Base-by-base conservation (phyloP, 2,113 vertebrate genomes). In the Uria aalge region DNA sequence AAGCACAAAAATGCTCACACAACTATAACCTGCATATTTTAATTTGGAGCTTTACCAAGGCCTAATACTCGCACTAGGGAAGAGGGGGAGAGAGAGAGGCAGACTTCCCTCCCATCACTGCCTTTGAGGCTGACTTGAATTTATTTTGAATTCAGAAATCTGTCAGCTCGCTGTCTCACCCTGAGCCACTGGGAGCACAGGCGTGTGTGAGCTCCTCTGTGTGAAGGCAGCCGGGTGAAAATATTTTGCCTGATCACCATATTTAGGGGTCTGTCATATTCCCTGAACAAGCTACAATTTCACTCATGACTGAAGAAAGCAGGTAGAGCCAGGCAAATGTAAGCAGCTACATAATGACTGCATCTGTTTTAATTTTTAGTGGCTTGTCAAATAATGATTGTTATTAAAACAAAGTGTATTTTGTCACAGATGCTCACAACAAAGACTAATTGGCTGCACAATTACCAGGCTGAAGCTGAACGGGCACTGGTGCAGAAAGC, bases 341-440 rank as follows among this genome's bases (percentile, higher is more conserved):
- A 85, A 93, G 89, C 88, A 94, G 89, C 82, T 68, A 75, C 75
- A 82, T 89, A 97, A 95, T 84, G 66, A 38, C 47, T 91, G 85
- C 91, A 94, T 95, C 92, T 96, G 94, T 85, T 95, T 97, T 94
- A 92, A 93, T 97, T 94, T 93, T 96, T 79, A 91, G 81, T 63
- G 80, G 85, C 68, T 96, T 96, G 81, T 95, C 94, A 92, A 94
- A 90, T 95, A 92, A 91, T 62, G 59, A 95, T 62, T 94, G 89
- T 75, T 93, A 96, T 93, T 96, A 96, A 96, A 95, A 96, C 87
- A 92, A 92, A 88, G 81, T 85, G 57, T 73, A 94, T 93, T 96
- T 96, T 97, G 93, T 93, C 92, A 95, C 89, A 93, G 88, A 91
- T 71, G 73, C 77, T 97, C 4, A 0, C 68, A 97, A 92, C 85